Base-by-base conservation (phyloP, 2,888 invertebrate species). In the Drosophila prolongata region DNA sequence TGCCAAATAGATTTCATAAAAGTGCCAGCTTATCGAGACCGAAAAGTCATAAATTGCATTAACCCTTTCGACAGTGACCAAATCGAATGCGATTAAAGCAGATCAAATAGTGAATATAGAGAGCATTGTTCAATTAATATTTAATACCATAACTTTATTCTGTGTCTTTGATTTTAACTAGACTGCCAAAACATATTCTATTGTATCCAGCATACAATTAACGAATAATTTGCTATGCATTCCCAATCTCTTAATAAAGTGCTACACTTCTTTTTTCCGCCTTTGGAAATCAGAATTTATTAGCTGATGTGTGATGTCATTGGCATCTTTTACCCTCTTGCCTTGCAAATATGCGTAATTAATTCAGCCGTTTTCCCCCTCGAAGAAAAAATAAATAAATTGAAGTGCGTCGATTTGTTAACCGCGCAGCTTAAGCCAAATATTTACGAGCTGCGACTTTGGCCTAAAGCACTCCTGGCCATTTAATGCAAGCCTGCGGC, bases 401-500 rank as follows among this genome's bases (percentile, higher is more conserved):
- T 77, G 84, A 84, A 81, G 84, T 81, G 84, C 55, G 80, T 75
- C 86, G 75, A 86, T 82, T 82, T 85, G 80, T 78, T 72, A 75
- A 74, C 67, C 80, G 79, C 83, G 42, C 70, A 77, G 86, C 87
- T 83, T 83, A 83, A 77, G 74, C 38, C 34, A 71, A 72, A 84
- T 84, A 84, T 84, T 84, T 84, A 84, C 84, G 83, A 84, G 80
- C 81, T 75, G 61, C 73, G 42, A 62, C 74, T 61, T 34, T 54
- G 44, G 53, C 56, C 55, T 5, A 42, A 35, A 42, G 59, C 40
- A 58, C 47, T 62, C 62, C 62, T 64, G 62, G 62, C 62, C 62
- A 59, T 56, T 47, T 46, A 61, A 46, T 68, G 75, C 61, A 69
- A 59, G 54, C 75, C 81, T 71, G 69, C 74, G 80, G 82, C 83